Evolutionary conservation across 2,113 vertebrate species (phyloP).

Genomic region (Clarias magur): DNA sequence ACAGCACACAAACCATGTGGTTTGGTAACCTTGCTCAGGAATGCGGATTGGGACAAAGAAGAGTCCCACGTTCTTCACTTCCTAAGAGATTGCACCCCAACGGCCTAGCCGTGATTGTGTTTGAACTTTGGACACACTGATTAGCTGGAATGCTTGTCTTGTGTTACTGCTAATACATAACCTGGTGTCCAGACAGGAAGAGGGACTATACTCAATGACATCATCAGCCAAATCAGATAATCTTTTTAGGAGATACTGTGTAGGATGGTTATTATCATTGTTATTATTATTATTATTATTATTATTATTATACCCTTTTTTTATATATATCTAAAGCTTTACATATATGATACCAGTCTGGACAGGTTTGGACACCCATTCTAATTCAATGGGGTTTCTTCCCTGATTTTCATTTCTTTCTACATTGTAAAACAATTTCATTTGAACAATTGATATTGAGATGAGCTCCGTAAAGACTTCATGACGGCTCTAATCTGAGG

Average conservation of each 20-base stretch:
- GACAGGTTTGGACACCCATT: too few species aligned
- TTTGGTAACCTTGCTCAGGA: constrained; percentile 71
- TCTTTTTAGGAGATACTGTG: background rate
- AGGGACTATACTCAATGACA: background rate
- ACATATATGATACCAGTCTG: too few species aligned
- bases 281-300: background rate
- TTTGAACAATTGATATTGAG: too few species aligned
- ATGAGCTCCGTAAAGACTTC: too few species aligned
- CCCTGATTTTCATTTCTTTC: too few species aligned
- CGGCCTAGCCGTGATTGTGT: constrained; percentile 64
- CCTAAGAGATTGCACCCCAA: constrained; percentile 70
- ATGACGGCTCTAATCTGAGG: too few species aligned
- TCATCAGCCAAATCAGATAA: background rate
- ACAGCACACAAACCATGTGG: constrained; percentile 51
- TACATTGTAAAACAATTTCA: too few species aligned
- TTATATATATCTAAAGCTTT: background rate
- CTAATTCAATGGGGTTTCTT: too few species aligned
- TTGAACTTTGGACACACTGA: constrained; percentile 74
- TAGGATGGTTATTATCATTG: background rate
- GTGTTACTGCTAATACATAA: constrained; percentile 62
- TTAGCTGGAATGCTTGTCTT: constrained; percentile 69
- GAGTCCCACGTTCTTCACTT: constrained; percentile 70
- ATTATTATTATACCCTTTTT: background rate
- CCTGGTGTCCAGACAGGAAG: constrained; percentile 54
- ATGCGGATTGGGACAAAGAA: constrained; percentile 75